Evolutionary conservation across 2,888 invertebrate genomes (phyloP).

Genomic region (Papilio gigon): DNA sequence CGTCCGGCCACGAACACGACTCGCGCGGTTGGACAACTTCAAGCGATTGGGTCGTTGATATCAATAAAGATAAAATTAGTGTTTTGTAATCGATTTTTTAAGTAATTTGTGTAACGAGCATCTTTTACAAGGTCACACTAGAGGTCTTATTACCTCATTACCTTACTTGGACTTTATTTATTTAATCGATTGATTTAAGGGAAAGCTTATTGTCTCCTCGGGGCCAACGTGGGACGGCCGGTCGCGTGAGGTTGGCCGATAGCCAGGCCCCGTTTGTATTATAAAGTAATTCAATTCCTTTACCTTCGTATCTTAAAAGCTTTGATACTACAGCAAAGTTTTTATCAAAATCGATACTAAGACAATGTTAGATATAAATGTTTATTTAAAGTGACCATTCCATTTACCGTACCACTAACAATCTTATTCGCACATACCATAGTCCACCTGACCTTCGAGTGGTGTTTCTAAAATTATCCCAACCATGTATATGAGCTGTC

Average conservation of each 20-base stretch:
- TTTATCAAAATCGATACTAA: background rate
- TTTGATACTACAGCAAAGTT: conserved; percentile 4
- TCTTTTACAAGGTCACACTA: background rate
- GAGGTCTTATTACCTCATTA: too few relatives aligned
- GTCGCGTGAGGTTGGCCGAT: conserved; percentile 12
- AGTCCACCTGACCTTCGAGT: background rate
- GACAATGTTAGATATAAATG: background rate
- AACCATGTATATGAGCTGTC: background rate
- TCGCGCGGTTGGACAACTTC: background rate
- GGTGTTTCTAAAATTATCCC: background rate
- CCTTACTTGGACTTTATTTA: too few relatives aligned
- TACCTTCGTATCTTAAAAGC: conserved; percentile 7
- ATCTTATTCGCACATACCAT: too few relatives aligned
- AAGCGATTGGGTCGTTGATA: background rate
- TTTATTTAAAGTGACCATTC: background rate
- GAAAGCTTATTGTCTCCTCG: background rate
- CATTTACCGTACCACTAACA: background rate
- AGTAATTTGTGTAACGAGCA: background rate
- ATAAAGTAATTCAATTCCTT: conserved; percentile 7
- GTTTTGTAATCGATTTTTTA: background rate
- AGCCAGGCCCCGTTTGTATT: conserved; percentile 4
- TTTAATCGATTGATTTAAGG: too few relatives aligned
- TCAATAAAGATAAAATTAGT: background rate
- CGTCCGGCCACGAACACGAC: background rate
- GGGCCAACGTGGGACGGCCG: too few relatives aligned